These are phyloP conservation scores for Vultur gryphus DNA, from an alignment of 2,797 vertebrate genomes.

Conservation along the genomic window DNA sequence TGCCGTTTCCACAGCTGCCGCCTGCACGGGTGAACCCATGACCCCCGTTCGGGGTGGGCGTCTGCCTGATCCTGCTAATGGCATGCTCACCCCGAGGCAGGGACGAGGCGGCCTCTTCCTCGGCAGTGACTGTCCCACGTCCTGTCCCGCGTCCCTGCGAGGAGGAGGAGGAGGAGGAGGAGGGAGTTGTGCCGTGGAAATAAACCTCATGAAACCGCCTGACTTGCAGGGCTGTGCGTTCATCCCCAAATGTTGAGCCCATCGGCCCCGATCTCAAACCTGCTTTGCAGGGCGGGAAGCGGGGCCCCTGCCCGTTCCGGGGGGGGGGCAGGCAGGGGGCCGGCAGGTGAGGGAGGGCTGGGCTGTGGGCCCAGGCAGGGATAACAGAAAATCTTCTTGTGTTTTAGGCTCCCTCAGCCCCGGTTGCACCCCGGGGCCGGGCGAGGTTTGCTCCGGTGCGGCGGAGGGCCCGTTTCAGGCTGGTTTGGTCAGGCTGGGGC, in stretches of 20 bases:
- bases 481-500: background rate
- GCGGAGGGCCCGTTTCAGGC: background rate
- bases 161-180: background rate
- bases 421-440: background rate
- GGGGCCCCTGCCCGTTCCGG: background rate
- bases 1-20: background rate
- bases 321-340: no score
- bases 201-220: background rate
- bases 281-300: background rate
- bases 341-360: background rate
- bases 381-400: background rate
- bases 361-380: background rate
- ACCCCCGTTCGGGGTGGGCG: accelerated
- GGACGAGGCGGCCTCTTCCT: background rate
- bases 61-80: background rate
- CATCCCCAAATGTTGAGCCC: background rate
- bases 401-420: background rate
- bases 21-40: accelerated
- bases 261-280: background rate
- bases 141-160: no score
- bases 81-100: background rate
- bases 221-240: accelerated
- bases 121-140: accelerated
- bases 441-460: background rate
- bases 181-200: background rate